Evolutionary conservation across 2,888 invertebrate genomes (phyloP).

Genomic region (Ornithoptera alexandrae): DNA sequence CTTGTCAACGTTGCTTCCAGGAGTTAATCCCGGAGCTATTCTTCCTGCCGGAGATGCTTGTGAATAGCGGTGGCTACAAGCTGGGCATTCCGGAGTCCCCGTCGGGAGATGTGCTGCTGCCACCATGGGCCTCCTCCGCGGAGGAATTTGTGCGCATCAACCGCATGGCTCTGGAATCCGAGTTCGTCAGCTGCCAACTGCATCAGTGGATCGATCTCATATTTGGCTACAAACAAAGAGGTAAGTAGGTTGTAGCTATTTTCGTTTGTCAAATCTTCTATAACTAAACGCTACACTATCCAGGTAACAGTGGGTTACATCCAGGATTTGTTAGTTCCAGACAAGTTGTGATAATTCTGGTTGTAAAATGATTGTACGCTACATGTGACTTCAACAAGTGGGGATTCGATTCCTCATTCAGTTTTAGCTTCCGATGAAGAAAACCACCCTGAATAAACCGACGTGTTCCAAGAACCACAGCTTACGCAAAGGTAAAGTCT

Average conservation of each 20-base stretch:
- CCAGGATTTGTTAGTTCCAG: too few species aligned
- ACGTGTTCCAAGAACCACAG: too few species aligned
- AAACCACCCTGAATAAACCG: too few species aligned
- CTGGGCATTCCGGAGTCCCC: conserved; percentile 94
- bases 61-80: conserved; percentile 89
- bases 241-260: conserved; percentile 54
- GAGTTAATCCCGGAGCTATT: conserved; percentile 99
- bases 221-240: conserved; percentile 99
- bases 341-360: too few species aligned
- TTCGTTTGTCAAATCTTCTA: too few species aligned
- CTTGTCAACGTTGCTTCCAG: conserved; percentile 56
- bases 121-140: conserved; percentile 97
- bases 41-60: conserved; percentile 99
- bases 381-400: too few species aligned
- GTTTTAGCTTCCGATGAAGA: too few species aligned
- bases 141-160: conserved; percentile 99
- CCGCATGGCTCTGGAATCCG: conserved; percentile 99
- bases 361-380: too few species aligned
- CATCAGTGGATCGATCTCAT: conserved; percentile 99
- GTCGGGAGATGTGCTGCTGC: conserved; percentile 91
- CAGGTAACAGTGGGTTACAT: too few species aligned
- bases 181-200: conserved; percentile 99
- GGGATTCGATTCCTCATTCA: too few species aligned
- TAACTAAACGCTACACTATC: too few species aligned
- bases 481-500: too few species aligned